Evolutionary conservation across 2,888 invertebrate genomes (phyloP).

Genomic region (Eugnorisma glareosa): DNA sequence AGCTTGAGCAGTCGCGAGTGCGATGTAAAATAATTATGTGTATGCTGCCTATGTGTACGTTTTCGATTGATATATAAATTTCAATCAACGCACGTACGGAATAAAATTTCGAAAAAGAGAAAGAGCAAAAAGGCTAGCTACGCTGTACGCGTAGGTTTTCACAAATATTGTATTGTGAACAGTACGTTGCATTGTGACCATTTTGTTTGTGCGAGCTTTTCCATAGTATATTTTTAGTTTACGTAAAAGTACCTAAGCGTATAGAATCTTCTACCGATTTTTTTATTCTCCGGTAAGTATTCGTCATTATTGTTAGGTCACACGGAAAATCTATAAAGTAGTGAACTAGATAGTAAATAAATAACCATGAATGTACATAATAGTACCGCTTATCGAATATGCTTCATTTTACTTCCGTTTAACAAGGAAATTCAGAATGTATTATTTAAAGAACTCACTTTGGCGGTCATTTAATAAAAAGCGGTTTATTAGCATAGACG

Average conservation of each 20-base stretch:
- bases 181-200: background rate
- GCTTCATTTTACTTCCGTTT: constrained; percentile 37
- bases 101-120: background rate
- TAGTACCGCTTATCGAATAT: constrained; percentile 5
- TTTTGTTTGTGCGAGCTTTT: constrained; percentile 1
- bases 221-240: background rate
- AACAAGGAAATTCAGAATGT: constrained; percentile 34
- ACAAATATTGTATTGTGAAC: constrained; percentile 5
- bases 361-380: constrained; percentile 7
- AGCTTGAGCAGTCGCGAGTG: background rate
- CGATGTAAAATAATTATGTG: background rate
- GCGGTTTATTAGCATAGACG: constrained; percentile 27
- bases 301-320: constrained; percentile 3
- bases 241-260: background rate
- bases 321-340: constrained; percentile 32
- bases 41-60: no score
- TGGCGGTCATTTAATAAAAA: constrained; percentile 31
- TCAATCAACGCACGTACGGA: background rate
- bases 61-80: constrained; percentile 4
- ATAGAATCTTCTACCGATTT: background rate
- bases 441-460: constrained; percentile 20
- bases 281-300: constrained; percentile 6
- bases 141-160: background rate
- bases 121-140: background rate
- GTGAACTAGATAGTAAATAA: constrained; percentile 22